These are phyloP conservation scores for Cochlearius cochlearius DNA, from an alignment of 2,113 vertebrate species.

Conservation along the genomic window DNA sequence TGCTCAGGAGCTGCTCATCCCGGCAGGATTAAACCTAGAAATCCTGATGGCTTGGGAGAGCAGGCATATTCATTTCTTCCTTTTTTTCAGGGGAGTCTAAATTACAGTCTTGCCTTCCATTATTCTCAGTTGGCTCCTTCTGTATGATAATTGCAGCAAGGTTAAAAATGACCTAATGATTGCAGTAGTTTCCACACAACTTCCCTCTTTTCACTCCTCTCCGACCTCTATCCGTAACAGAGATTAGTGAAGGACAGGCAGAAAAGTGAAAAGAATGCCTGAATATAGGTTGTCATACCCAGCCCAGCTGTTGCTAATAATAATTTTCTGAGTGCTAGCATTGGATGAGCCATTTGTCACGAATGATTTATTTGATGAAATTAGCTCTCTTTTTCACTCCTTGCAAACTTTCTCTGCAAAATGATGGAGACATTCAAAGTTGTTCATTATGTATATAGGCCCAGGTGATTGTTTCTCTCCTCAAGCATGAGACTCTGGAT, in stretches of 20 bases:
- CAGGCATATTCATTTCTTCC: not conserved
- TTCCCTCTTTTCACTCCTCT: constrained; percentile 25
- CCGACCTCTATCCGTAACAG: constrained; percentile 15
- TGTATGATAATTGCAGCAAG: constrained; percentile 32
- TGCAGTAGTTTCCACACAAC: constrained; percentile 44
- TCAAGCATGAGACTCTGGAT: not conserved
- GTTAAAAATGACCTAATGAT: constrained; percentile 53
- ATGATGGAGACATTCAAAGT: not conserved
- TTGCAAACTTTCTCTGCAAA: constrained; percentile 14
- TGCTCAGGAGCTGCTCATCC: not conserved
- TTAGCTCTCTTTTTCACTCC: constrained; percentile 14
- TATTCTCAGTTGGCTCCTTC: constrained; percentile 20
- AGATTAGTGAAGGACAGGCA: constrained; percentile 34
- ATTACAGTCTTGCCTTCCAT: not conserved
- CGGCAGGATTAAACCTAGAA: not conserved
- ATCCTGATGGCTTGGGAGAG: not conserved
- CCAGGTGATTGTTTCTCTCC: not conserved
- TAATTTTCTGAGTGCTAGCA: constrained; percentile 35
- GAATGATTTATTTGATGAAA: constrained; percentile 48
- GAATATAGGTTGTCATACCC: constrained; percentile 37
- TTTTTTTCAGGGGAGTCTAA: constrained; percentile 23
- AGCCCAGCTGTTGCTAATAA: constrained; percentile 56
- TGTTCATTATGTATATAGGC: not conserved
- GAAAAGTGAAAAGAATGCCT: constrained; percentile 29
- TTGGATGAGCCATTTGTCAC: constrained; percentile 50